Evolutionary conservation across 2,888 invertebrate genomes (phyloP).

Genomic region (Tipula helvola): DNA sequence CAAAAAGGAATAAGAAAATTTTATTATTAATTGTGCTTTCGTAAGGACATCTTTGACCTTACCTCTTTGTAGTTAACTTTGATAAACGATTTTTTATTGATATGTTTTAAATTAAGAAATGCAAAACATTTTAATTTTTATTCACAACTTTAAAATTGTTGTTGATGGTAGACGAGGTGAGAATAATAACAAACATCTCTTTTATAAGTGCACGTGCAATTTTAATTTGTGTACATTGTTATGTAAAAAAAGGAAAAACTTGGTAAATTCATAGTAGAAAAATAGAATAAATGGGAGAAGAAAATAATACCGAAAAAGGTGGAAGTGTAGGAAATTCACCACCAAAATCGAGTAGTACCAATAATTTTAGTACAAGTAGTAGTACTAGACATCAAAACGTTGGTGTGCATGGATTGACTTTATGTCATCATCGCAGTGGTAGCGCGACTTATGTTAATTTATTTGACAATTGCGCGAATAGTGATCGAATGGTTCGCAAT

Average conservation of each 20-base stretch:
- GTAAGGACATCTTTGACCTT: no score
- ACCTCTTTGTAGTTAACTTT: no score
- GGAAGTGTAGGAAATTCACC: not conserved
- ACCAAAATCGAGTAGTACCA: not conserved
- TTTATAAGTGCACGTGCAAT: not conserved
- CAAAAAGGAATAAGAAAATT: no score
- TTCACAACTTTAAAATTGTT: not conserved
- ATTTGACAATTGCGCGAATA: not conserved
- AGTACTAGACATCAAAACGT: not conserved
- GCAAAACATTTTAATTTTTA: not conserved
- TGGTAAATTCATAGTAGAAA: not conserved
- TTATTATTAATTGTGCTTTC: no score
- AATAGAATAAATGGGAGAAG: not conserved
- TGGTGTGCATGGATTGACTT: not conserved
- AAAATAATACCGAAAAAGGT: not conserved
- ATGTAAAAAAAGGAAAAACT: not conserved
- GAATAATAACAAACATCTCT: no score
- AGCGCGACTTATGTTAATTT: not conserved
- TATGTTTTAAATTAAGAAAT: not conserved
- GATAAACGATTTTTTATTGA: no score
- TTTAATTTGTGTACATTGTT: not conserved
- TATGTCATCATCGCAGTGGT: not conserved
- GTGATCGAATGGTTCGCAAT: constrained; percentile 32
- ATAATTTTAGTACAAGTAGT: constrained; percentile 7
- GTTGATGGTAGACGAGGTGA: no score